Conservation (phyloP, 2,113 vertebrate species). For the Mobula birostris region DNA sequence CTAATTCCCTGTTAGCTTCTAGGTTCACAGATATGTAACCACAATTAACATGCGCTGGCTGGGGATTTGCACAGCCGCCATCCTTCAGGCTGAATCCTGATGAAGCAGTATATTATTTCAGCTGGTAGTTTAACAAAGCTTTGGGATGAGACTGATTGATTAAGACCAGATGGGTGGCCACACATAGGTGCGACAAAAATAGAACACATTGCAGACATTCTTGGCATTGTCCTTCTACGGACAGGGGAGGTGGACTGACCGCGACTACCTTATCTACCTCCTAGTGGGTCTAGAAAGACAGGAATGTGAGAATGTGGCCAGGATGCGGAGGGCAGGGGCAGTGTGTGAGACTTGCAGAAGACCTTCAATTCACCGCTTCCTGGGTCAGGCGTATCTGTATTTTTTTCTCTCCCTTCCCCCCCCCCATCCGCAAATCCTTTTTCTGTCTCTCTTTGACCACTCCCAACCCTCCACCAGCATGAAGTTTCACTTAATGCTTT, state of each 20-base stretch:
- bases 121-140: slow-evolving; percentile 72
- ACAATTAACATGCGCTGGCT: slow-evolving; percentile 53
- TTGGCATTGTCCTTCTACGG: slow-evolving; percentile 64
- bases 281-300: slow-evolving; percentile 58
- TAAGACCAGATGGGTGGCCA: slow-evolving; percentile 87
- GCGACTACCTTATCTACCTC: slow-evolving; percentile 64
- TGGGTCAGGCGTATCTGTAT: not conserved
- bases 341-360: not conserved
- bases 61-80: slow-evolving; percentile 49
- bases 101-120: slow-evolving; percentile 76
- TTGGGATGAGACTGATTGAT: slow-evolving; percentile 78
- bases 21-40: slow-evolving; percentile 57
- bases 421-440: slow-evolving; percentile 21
- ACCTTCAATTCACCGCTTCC: not conserved
- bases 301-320: slow-evolving; percentile 51
- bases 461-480: slow-evolving; percentile 47
- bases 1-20: slow-evolving; percentile 46
- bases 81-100: slow-evolving; percentile 54
- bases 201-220: slow-evolving; percentile 78
- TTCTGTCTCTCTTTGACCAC: slow-evolving; percentile 43
- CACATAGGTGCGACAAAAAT: slow-evolving; percentile 79
- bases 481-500: slow-evolving; percentile 54
- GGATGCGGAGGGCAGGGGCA: not conserved
- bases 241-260: slow-evolving; percentile 55
- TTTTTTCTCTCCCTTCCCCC: slow-evolving; percentile 47